Percentiles rank a stretch among this genome's conserved stretches.
Conservation (phyloP, 2,113 vertebrate genomes). For the Aegithalos caudatus region DNA sequence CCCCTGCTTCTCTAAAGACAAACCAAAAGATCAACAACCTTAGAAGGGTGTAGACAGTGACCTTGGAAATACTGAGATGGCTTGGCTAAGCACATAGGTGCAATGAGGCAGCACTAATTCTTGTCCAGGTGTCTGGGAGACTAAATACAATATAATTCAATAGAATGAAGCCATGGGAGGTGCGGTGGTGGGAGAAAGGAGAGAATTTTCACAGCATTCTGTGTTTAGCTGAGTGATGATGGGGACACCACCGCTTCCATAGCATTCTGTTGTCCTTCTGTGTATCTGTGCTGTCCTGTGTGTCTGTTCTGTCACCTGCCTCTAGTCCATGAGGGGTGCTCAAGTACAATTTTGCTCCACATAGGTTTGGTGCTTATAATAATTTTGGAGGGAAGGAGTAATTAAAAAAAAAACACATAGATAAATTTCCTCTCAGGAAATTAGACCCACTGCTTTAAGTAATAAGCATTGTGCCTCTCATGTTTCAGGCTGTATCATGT, state of each 20-base stretch:
- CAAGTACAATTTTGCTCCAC: neutral
- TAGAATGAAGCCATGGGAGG: neutral
- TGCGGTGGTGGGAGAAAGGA: neutral
- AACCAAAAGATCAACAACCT: neutral
- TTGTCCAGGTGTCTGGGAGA: slow-evolving; percentile 12
- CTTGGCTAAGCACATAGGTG: slow-evolving; percentile 15
- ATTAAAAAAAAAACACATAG: accelerated
- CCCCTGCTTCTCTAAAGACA: neutral
- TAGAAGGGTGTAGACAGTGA: neutral
- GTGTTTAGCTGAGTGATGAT: neutral
- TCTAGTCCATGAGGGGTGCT: neutral
- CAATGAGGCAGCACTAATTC: slow-evolving; percentile 28
- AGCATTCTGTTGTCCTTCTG: neutral
- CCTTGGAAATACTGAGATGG: slow-evolving; percentile 35
- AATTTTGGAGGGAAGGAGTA: neutral
- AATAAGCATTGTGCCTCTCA: neutral
- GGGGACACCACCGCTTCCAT: neutral
- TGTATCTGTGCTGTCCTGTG: neutral
- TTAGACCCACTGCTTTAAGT: neutral
- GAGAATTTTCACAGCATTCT: neutral
- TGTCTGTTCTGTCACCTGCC: neutral
- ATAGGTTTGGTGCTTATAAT: neutral
- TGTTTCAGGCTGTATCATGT: neutral
- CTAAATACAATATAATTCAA: neutral
- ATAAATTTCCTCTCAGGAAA: neutral